Percentiles rank a stretch among this genome's conserved stretches.
Conservation (phyloP, 1,140 invertebrate genomes). For the Bombus ignitus region DNA sequence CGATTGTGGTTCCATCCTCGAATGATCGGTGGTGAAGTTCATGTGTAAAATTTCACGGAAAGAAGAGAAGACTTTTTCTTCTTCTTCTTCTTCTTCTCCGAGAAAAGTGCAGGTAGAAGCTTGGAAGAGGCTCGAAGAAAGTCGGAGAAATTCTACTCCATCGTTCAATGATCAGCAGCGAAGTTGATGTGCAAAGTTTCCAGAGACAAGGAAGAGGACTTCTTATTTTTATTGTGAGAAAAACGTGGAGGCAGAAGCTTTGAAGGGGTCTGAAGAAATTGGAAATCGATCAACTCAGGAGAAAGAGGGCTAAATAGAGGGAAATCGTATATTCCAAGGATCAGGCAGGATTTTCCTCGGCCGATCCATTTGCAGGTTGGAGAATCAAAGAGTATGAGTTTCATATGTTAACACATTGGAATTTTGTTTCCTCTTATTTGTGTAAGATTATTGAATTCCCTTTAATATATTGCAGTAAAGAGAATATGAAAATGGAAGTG, state of each 20-base stretch:
- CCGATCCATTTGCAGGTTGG: not conserved
- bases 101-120: not conserved
- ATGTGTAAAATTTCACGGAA: not conserved
- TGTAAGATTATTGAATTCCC: accelerated
- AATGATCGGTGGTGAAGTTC: not conserved
- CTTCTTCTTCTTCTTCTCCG: not conserved
- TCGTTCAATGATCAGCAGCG: not conserved
- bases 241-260: not conserved
- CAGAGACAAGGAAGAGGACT: not conserved
- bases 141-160: not conserved
- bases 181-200: not conserved
- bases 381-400: not conserved
- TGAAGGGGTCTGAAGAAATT: not conserved
- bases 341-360: no score
- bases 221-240: no score
- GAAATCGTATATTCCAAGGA: not conserved
- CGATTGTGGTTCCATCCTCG: not conserved
- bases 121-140: not conserved
- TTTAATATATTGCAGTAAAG: no score
- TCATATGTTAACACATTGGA: no score
- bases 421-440: not conserved
- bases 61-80: not conserved
- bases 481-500: no score
- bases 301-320: no score
- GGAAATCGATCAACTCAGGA: not conserved